Base-by-base conservation (phyloP, 1,140 invertebrate genomes). In the Ips typographus region DNA sequence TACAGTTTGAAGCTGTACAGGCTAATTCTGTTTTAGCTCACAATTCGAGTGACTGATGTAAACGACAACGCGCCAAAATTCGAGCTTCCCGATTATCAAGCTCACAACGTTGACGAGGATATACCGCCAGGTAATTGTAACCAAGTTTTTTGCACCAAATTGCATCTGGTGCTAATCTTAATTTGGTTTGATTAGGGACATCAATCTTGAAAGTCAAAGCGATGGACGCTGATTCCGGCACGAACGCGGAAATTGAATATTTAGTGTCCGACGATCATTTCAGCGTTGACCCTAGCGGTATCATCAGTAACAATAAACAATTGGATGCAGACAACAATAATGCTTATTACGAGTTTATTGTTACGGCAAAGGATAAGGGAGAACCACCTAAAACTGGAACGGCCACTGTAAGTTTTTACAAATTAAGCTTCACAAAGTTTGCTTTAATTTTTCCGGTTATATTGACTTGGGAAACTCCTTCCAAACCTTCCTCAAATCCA, bases 31-130 rank as follows among this genome's bases (percentile, higher is more conserved):
- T 38, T 40, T 36, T 37, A 95, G 93, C 80, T 95, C 22, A 95
- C 93, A 3, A 95, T 95, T 69, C 85, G 92, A 55, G 93, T 95
- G 1, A 94, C 94, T n/a, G 95, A 97, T 81, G 94, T 96, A 1
- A 96, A 97, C 75, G 94, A 96, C 79, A 95, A 96, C 80, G 92
- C 93, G 2, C 94, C 95, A 0, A 95, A 96, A 80, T 97, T 97
- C 77, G 94, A 96, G 80, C 80, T 97, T 52, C 95, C 95, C 1
- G 94, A 97, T 81, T 97, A 97, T 79, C 94, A 97, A 83, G 94
- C 94, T 1, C 94, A 96, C 79, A 96, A 96, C 78, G 91, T 97
- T 2, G 93, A 96, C 76, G 95, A 97, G 83, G 94, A 97, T 77
- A 93, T 96, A 71, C 89, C 93, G 0, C 84, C 95, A 51, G 94